Evolutionary conservation across 2,797 vertebrate genomes (phyloP).

Genomic region (Coregonus ussuriensis): DNA sequence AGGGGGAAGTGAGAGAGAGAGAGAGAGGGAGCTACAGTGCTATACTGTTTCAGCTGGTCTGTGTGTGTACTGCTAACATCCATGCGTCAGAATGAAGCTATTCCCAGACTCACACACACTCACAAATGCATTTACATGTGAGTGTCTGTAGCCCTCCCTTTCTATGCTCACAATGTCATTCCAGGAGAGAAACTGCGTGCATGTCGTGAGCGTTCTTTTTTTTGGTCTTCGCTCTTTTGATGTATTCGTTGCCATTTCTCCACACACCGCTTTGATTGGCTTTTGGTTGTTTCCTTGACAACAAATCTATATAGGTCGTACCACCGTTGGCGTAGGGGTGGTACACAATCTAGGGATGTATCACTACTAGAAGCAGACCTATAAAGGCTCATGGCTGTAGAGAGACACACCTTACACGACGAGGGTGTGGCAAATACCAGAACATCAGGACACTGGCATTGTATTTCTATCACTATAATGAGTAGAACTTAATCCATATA

Average conservation of each 20-base stretch:
- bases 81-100: conserved; percentile 68
- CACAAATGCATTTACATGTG: conserved; percentile 11
- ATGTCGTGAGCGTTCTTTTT: neutral
- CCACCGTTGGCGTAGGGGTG: conserved; percentile 36
- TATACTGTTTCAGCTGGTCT: conserved; percentile 37
- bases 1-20: neutral
- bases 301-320: conserved; percentile 59
- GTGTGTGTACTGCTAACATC: conserved; percentile 48
- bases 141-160: neutral
- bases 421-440: neutral
- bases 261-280: conserved; percentile 4
- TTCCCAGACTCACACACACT: conserved; percentile 62
- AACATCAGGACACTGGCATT: neutral
- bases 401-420: neutral
- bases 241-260: neutral
- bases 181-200: neutral
- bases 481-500: neutral
- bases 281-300: conserved; percentile 63
- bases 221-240: neutral
- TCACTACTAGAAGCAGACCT: neutral
- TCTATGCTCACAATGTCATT: neutral
- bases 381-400: neutral
- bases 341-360: neutral
- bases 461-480: neutral
- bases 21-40: conserved; percentile 56